Evolutionary conservation across 1,140 invertebrate species (phyloP), one percentile per base, ranked within the genome.

Genomic region (Brachionus angularis): DNA sequence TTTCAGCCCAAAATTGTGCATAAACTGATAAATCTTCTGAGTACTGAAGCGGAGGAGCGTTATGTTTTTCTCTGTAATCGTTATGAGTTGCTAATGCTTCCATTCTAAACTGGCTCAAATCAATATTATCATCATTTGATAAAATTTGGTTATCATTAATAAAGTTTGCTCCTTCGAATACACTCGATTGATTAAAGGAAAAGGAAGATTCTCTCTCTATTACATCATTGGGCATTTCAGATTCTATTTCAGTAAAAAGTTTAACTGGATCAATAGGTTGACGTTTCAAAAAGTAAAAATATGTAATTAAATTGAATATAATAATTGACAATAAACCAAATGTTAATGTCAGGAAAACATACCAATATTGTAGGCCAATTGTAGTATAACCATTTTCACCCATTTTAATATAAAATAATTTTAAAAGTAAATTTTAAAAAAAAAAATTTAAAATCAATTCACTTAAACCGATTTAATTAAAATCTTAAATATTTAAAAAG

Each of bases 1-100:
- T 83, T 72, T 88, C 87, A 0, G 90, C 90, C 90, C 90, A 93
- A 77, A 89, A 88, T 80, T 91, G 87, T 67, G 88, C 87, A 25
- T 71, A 53, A 14, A 73, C 69, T 64, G 79, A 79, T 76, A 88
- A 86, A 77, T 88, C 50, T 39, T 53, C 49, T 25, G 74, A 69
- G 46, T 75, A 88, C 46, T 85, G 86, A 14, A 90, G 81, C 29
- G 86, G 84, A 0, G 86, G 85, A 1, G 87, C 87, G 36, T 85
- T 85, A 76, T 90, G 88, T 55, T 87, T 80, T 76, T 88, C 87
- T 25, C 89, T 82, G 79, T 31, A 46, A 18, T 42, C 52, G 18
- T 71, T 71, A 21, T 71, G 67, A 52, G 34, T 5, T 18, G 34
- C 67, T 16, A 71, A 29, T 3, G 67, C 67, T 18, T 71, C 67